Evolutionary conservation across 2,888 invertebrate species (phyloP).

Genomic region (Catocala fraxini): DNA sequence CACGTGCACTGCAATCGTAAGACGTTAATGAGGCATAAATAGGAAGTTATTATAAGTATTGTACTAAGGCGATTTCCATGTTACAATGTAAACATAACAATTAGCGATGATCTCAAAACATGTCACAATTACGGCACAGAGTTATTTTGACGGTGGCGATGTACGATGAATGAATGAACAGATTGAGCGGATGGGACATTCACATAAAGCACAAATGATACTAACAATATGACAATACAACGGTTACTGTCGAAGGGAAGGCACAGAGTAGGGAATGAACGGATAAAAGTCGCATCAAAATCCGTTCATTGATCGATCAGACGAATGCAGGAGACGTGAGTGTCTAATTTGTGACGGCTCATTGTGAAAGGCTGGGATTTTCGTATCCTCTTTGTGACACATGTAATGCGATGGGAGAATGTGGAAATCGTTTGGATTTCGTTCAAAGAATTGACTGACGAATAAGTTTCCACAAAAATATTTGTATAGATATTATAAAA

Average conservation of each 20-base stretch:
- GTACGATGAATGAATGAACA: slow-evolving; percentile 39
- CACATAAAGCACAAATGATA: slow-evolving; percentile 27
- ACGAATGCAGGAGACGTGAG: not conserved
- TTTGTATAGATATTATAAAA: no score
- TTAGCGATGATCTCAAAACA: slow-evolving; percentile 46
- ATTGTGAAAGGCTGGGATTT: slow-evolving; percentile 1
- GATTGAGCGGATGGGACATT: slow-evolving; percentile 10
- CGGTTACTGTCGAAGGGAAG: slow-evolving; percentile 1
- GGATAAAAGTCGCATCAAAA: not conserved
- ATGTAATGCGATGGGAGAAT: not conserved
- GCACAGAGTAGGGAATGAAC: slow-evolving; percentile 8
- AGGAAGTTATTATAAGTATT: no score
- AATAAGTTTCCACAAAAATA: no score
- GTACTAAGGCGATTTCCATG: slow-evolving; percentile 6
- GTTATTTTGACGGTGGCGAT: slow-evolving; percentile 48
- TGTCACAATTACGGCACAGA: slow-evolving; percentile 43
- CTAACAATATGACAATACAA: slow-evolving; percentile 22
- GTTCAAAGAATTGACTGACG: not conserved
- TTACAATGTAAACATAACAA: slow-evolving; percentile 33
- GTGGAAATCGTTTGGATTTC: not conserved
- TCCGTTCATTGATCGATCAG: not conserved
- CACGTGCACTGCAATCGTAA: no score
- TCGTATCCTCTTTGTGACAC: not conserved
- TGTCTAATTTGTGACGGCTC: slow-evolving; percentile 4
- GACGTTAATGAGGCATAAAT: no score